Base-by-base conservation (phyloP, 2,113 vertebrate species). In the Okapia johnstoni region DNA sequence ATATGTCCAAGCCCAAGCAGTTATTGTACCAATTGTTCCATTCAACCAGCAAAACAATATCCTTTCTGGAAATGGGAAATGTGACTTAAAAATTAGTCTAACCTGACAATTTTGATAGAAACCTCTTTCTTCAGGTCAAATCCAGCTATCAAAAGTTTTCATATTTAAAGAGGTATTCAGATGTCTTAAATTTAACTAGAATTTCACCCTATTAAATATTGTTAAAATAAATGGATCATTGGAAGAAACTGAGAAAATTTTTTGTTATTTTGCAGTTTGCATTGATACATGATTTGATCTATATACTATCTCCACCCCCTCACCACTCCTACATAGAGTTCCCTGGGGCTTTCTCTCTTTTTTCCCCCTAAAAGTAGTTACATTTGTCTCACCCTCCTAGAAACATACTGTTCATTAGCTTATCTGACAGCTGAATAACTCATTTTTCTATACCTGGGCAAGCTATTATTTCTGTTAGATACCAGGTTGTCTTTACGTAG, bases 21-120 rank as follows among this genome's bases (percentile, higher is more conserved):
- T 99, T 97, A 98, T 99, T 54, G 98, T 99, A 52, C 99, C 99
- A 86, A 99, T 99, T n/a, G 99, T 99, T 36, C 99, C 98, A 10
- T 99, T 99, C 98, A 99, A 93, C 98, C 99, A 99, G 86, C 99
- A 99, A 96, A 99, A 98, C 81, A 99, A 99, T 99, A 99, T 99
- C 99, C 99, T 99, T 97, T 93, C 40, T 81, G 81, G 43, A 96
- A 98, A 88, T 96, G 80, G 60, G 70, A 50, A 92, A 79, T 88
- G 25, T 88, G 90, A 55, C 36, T 97, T 95, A 88, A 97, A 94
- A 79, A 88, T 94, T 60, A 85, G 81, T 92, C 66, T 91, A 54
- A 88, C 88, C 21, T 86, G 36, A 86, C 48, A 84, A 7, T 92
- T 96, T 95, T 85, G 30, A 80, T n/a, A 89, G 90, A 88, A 97